These are phyloP conservation scores for Chymomyza fuscimana DNA, from an alignment of 2,888 invertebrate genomes.

Conservation along the genomic window DNA sequence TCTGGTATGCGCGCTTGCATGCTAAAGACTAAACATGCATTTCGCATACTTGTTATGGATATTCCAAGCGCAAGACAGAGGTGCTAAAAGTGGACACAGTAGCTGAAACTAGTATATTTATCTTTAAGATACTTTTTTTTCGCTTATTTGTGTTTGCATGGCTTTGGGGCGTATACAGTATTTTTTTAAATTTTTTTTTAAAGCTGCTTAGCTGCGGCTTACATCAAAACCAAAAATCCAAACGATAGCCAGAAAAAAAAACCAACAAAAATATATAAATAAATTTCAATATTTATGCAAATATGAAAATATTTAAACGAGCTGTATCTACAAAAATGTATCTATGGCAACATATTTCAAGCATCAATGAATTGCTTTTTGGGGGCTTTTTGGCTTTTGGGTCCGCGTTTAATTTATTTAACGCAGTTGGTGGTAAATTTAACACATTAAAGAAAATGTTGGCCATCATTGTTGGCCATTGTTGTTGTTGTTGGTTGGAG, in stretches of 20 bases:
- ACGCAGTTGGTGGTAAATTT: constrained; percentile 71
- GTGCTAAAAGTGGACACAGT: constrained; percentile 48
- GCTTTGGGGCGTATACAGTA: constrained; percentile 2
- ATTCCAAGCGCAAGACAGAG: constrained; percentile 25
- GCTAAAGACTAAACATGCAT: constrained; percentile 3
- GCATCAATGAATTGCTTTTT: constrained; percentile 22
- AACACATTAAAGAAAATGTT: constrained; percentile 50
- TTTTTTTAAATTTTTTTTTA: background rate
- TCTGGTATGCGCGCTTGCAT: constrained; percentile 5
- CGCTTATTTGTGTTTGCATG: constrained; percentile 27
- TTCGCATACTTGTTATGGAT: constrained; percentile 5
- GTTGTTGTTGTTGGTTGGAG: constrained; percentile 11
- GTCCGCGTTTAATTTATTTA: constrained; percentile 63
- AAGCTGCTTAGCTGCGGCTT: background rate
- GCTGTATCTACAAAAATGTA: constrained; percentile 5
- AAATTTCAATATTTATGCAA: constrained; percentile 60
- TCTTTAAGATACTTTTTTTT: constrained; percentile 32
- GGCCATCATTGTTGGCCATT: constrained; percentile 21
- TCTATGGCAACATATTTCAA: constrained; percentile 36
- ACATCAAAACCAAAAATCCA: background rate
- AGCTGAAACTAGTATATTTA: constrained; percentile 12
- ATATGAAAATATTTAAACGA: constrained; percentile 46
- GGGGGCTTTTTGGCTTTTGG: constrained; percentile 15
- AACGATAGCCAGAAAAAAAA: background rate
- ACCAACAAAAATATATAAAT: constrained; percentile 22